These are phyloP conservation scores for Gouania willdenowi DNA, from an alignment of 2,797 vertebrate genomes.

Conservation along the genomic window DNA sequence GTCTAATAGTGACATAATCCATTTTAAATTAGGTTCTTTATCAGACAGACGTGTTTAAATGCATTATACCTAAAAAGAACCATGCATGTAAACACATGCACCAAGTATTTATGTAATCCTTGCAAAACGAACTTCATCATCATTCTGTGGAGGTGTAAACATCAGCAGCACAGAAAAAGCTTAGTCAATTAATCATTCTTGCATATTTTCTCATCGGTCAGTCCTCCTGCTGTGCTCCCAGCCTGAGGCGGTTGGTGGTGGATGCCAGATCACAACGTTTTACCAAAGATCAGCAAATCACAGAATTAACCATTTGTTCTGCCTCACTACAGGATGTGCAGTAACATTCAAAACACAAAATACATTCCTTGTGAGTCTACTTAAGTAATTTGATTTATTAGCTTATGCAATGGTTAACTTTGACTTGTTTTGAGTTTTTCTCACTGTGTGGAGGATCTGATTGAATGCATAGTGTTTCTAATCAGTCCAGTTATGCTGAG, in stretches of 20 bases:
- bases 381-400: slow-evolving; percentile 1
- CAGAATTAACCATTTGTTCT: slow-evolving; percentile 2
- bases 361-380: slow-evolving; percentile 4
- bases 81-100: too few species aligned
- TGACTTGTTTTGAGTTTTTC: slow-evolving; percentile 10
- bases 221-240: slow-evolving; percentile 34
- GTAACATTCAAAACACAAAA: slow-evolving; percentile 2
- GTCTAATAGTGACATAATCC: too few species aligned
- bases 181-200: slow-evolving; percentile 52
- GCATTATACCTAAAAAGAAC: too few species aligned
- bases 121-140: slow-evolving; percentile 36
- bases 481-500: slow-evolving; percentile 25
- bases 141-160: slow-evolving; percentile 39
- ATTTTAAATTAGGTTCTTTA: too few species aligned
- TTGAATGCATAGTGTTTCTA: slow-evolving; percentile 13
- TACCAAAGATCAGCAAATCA: slow-evolving; percentile 16
- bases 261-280: slow-evolving; percentile 22
- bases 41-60: too few species aligned
- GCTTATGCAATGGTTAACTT: slow-evolving; percentile 5
- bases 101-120: too few species aligned
- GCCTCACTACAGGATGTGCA: slow-evolving; percentile 12
- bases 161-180: slow-evolving; percentile 40
- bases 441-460: slow-evolving; percentile 29
- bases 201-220: slow-evolving; percentile 22
- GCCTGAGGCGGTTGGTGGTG: slow-evolving; percentile 18